Evolutionary conservation across 2,888 invertebrate genomes (phyloP), one percentile per base, ranked within the genome.

Genomic region (Machimus rusticus): DNA sequence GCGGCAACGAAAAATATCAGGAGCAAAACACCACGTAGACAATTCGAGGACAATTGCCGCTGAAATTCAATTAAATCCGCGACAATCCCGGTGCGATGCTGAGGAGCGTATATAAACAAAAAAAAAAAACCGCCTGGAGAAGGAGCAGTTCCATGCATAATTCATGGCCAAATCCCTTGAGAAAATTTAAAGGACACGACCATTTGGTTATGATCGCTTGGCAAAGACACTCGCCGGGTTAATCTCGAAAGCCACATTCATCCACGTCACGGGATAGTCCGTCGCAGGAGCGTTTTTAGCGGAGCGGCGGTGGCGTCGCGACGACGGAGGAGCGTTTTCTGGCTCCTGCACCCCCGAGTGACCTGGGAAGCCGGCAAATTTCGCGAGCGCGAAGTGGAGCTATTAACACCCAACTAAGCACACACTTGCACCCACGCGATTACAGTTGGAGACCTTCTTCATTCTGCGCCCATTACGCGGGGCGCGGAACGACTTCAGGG

Each of bases 41-140:
- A 76, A 39, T 76, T 76, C 39, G 39, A 81, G 34, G 12, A 81
- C 51, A 81, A 81, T 55, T 81, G 43, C 46, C 39, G 37, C 51
- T 31, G n/a, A 66, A 82, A 82, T 82, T 82, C 82, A 82, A 82
- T 82, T 82, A 82, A 82, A 82, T 66, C 82, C 34, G n/a, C 82
- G 82, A 82, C 34, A 82, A 28, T 66, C 16, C 37, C 76, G n/a
- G 34, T 82, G 37, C 19, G 66, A 55, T 39, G 6, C 57, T 76
- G 31, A 46, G 4, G 43, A 14, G 9, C 31, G 19, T 19, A 12
- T 16, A 9, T 34, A 76, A 37, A 37, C 16, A 82, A 57, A 82
- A 82, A 82, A 79, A 79, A 79, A 43, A 79, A 39, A 14, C 14
- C 43, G 3, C 31, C 16, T 5, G 39, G 31, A 46, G 8, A 43